These are phyloP conservation scores for Aphidius gifuensis DNA, from an alignment of 1,140 invertebrate genomes.

Conservation along the genomic window DNA sequence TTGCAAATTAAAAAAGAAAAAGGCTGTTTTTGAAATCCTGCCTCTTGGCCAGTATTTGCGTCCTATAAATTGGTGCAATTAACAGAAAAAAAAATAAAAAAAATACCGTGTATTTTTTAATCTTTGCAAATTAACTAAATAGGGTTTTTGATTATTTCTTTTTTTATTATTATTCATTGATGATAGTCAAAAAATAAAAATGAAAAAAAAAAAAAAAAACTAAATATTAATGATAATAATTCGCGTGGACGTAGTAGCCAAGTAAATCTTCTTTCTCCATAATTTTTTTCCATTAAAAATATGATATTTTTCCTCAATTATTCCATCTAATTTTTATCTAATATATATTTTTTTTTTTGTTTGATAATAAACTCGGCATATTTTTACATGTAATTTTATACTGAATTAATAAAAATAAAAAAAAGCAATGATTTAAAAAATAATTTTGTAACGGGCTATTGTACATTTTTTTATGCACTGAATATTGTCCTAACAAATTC, in stretches of 20 bases:
- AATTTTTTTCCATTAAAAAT: neutral
- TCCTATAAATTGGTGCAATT: conserved; percentile 23
- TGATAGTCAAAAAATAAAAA: too few species aligned
- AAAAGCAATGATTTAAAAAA: conserved; percentile 47
- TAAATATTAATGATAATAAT: neutral
- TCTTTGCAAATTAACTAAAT: neutral
- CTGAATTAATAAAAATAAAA: conserved; percentile 29
- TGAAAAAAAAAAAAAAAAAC: too few species aligned
- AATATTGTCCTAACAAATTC: conserved; percentile 47
- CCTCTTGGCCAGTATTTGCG: conserved; percentile 20
- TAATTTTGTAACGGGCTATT: conserved; percentile 53
- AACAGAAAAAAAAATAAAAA: neutral
- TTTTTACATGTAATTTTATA: conserved; percentile 36
- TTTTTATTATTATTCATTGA: too few species aligned
- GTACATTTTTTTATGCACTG: conserved; percentile 51
- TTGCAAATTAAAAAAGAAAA: conserved; percentile 10
- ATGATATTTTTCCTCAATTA: neutral
- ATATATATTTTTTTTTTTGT: neutral
- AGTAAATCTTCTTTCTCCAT: too few species aligned
- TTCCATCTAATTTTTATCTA: neutral
- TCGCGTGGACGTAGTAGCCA: neutral
- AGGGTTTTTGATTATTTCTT: neutral
- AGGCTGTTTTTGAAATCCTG: conserved; percentile 6
- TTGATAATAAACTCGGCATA: conserved; percentile 13
- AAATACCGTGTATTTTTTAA: neutral